A percentile compares a stretch with the other conserved stretches of the same genome.
phyloP scores from a whole-genome alignment of 2,113 vertebrate genomes.

The Tyrannus savana region DNA sequence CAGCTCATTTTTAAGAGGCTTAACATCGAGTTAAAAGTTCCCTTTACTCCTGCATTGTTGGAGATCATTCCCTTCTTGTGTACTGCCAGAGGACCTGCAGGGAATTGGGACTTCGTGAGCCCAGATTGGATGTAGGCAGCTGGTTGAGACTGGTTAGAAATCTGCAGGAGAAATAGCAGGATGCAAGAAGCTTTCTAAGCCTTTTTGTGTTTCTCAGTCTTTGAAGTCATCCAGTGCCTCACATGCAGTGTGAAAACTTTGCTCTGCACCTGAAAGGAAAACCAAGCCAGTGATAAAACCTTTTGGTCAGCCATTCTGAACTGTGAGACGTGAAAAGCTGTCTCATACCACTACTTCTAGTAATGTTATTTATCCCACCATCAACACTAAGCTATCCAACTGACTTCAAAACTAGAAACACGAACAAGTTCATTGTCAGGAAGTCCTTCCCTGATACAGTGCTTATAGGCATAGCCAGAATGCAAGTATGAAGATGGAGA shows the following conservation, averaged over 20 bases:
- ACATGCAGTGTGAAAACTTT: neutral
- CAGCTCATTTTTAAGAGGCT: constrained; percentile 66
- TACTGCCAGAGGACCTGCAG: constrained; percentile 43
- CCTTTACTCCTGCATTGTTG: constrained; percentile 48
- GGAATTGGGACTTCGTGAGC: constrained; percentile 8
- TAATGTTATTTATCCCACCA: neutral
- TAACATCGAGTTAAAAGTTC: constrained; percentile 48
- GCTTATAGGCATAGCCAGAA: neutral
- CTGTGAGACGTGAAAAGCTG: neutral
- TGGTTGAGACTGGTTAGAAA: constrained; percentile 39
- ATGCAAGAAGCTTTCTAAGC: constrained; percentile 10
- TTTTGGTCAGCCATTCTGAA: constrained; percentile 6
- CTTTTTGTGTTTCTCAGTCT: constrained; percentile 49
- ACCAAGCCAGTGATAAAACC: neutral
- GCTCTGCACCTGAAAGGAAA: constrained; percentile 23
- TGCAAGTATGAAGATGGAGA: neutral
- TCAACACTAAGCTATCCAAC: neutral
- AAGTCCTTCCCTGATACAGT: neutral
- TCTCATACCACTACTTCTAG: neutral
- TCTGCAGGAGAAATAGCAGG: neutral
- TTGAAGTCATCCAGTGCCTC: constrained; percentile 27
- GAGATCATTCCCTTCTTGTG: constrained; percentile 42
- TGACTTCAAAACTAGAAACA: neutral
- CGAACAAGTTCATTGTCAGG: neutral
- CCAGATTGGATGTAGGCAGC: constrained; percentile 27